Evolutionary conservation across 2,888 invertebrate species (phyloP).

Genomic region (Orthonychiurus folsomi): DNA sequence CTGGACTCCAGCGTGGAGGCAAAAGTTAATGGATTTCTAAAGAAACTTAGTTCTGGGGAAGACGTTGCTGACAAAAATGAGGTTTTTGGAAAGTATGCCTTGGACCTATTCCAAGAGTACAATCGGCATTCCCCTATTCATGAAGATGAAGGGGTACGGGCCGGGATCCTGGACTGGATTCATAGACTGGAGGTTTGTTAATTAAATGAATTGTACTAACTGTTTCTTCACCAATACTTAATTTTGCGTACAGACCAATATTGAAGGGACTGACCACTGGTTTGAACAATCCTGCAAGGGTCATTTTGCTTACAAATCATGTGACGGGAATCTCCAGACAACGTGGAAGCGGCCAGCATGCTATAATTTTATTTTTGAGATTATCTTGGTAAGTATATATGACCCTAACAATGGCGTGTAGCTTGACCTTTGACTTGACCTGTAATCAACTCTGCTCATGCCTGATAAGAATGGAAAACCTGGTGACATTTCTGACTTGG

Average conservation of each 20-base stretch:
- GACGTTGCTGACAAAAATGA: background rate
- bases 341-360: slow-evolving; percentile 57
- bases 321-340: slow-evolving; percentile 61
- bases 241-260: slow-evolving; percentile 43
- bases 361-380: slow-evolving; percentile 26
- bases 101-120: background rate
- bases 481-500: slow-evolving; percentile 2
- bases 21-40: no score
- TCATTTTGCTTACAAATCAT: slow-evolving; percentile 55
- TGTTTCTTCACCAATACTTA: background rate
- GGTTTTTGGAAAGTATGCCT: background rate
- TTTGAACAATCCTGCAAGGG: slow-evolving; percentile 58
- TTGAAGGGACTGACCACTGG: slow-evolving; percentile 58
- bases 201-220: background rate
- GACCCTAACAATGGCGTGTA: background rate
- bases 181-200: background rate
- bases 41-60: no score
- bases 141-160: background rate
- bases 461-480: no score
- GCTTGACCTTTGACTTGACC: no score
- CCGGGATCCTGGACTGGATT: background rate
- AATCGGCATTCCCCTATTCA: background rate
- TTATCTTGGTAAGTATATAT: slow-evolving; percentile 24
- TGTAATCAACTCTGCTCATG: no score
- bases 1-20: no score